These are phyloP conservation scores for Drosophila funebris DNA, from an alignment of 1,140 invertebrate genomes.

Conservation along the genomic window DNA sequence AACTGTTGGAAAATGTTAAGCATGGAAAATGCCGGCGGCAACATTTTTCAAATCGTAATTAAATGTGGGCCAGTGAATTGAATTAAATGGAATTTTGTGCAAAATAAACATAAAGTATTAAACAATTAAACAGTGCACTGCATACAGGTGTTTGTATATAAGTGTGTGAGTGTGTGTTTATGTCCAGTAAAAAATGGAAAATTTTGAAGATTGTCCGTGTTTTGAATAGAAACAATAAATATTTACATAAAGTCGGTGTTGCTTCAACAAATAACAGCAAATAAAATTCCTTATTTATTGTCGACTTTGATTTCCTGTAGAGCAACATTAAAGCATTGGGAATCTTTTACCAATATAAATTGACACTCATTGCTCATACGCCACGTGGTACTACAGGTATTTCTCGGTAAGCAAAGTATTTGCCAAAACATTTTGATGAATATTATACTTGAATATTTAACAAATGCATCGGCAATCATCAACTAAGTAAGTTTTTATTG, in stretches of 20 bases:
- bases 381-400: not conserved
- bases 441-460: not conserved
- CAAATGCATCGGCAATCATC: not conserved
- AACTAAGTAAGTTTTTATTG: constrained; percentile 4
- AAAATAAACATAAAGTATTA: constrained; percentile 32
- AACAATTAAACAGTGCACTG: constrained; percentile 24
- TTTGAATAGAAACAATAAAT: constrained; percentile 24
- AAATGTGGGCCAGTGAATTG: constrained; percentile 48
- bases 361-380: not conserved
- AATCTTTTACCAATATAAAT: not conserved
- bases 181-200: constrained; percentile 20
- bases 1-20: constrained; percentile 22
- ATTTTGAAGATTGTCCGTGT: constrained; percentile 2
- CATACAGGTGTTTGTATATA: constrained; percentile 5
- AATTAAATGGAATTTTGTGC: constrained; percentile 47
- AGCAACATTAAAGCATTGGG: not conserved
- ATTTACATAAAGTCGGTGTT: constrained; percentile 19
- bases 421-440: not conserved
- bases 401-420: constrained; percentile 14
- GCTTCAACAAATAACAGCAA: not conserved
- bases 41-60: constrained; percentile 52
- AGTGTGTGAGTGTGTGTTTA: constrained; percentile 1
- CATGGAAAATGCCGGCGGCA: constrained; percentile 65
- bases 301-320: not conserved
- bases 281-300: constrained; percentile 28